Percentiles rank a stretch among this genome's conserved stretches.
Conservation (phyloP, 2,888 invertebrate species). For the Cryptophagus acutangulus region DNA sequence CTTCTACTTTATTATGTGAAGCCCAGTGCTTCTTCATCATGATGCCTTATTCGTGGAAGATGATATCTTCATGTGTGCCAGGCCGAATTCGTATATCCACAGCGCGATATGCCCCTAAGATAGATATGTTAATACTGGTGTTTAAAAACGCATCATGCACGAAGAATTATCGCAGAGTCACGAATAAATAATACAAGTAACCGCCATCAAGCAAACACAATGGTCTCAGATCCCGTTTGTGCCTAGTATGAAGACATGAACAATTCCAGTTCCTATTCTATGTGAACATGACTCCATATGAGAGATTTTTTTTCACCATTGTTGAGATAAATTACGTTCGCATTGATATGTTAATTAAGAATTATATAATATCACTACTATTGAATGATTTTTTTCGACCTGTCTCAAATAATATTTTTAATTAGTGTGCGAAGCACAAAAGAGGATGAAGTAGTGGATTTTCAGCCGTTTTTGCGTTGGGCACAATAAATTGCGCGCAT, state of each 20-base stretch:
- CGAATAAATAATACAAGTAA: slow-evolving; percentile 14
- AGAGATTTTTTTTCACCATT: slow-evolving; percentile 2
- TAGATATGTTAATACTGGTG: slow-evolving; percentile 21
- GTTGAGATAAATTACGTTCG: slow-evolving; percentile 7
- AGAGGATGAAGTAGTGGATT: no score
- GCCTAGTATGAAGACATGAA: slow-evolving; percentile 1
- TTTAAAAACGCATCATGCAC: slow-evolving; percentile 24
- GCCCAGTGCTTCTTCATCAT: slow-evolving; percentile 4
- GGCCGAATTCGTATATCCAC: slow-evolving; percentile 4
- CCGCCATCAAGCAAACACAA: slow-evolving; percentile 8
- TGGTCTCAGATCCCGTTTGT: slow-evolving; percentile 6
- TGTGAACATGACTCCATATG: slow-evolving; percentile 2
- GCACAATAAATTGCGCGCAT: slow-evolving; percentile 28
- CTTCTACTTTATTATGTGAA: slow-evolving; percentile 6
- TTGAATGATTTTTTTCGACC: no score
- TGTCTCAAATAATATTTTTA: no score
- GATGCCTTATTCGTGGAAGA: slow-evolving; percentile 7
- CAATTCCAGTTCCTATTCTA: slow-evolving; percentile 7
- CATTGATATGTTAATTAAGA: slow-evolving; percentile 7
- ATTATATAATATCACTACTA: no score
- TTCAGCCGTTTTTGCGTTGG: no score
- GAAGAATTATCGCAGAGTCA: slow-evolving; percentile 21
- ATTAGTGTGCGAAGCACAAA: no score
- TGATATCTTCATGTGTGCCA: slow-evolving; percentile 8
- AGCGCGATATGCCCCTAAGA: slow-evolving; percentile 18